These are phyloP conservation scores for Mellilla xanthometata DNA, from an alignment of 2,888 invertebrate species.

Conservation along the genomic window DNA sequence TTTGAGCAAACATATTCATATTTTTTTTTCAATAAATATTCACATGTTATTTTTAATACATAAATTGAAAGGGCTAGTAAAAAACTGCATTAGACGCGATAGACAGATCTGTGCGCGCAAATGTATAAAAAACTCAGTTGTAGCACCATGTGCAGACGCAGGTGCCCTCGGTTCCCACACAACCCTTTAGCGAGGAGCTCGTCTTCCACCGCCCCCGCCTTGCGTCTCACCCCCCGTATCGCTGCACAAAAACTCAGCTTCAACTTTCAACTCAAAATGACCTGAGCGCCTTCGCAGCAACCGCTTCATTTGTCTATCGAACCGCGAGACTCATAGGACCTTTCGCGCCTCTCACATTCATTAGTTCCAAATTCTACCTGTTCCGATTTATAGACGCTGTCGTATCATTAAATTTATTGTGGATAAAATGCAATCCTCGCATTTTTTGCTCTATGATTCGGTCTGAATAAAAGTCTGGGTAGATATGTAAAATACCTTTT, in stretches of 20 bases:
- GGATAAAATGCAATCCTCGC: constrained; percentile 77
- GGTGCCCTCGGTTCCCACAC: constrained; percentile 83
- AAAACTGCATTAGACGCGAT: constrained; percentile 70
- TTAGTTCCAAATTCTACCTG: constrained; percentile 80
- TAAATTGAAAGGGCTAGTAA: constrained; percentile 48
- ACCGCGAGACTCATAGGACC: constrained; percentile 32
- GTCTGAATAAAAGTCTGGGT: constrained; percentile 46
- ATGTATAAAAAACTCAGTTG: constrained; percentile 72
- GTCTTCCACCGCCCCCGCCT: constrained; percentile 53
- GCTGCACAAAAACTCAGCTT: constrained; percentile 57
- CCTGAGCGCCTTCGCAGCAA: constrained; percentile 16
- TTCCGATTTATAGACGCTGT: constrained; percentile 79
- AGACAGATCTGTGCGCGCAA: constrained; percentile 68
- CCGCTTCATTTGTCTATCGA: constrained; percentile 24
- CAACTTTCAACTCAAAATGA: constrained; percentile 36
- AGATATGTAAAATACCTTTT: constrained; percentile 34
- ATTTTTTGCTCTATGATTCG: constrained; percentile 66
- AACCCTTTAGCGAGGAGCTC: constrained; percentile 75
- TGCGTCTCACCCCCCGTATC: constrained; percentile 48
- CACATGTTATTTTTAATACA: constrained; percentile 26
- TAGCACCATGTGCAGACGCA: constrained; percentile 80
- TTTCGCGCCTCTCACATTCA: constrained; percentile 42
- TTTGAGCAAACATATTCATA: constrained; percentile 1
- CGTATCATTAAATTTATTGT: constrained; percentile 82
- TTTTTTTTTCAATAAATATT: too few species aligned